Base-by-base conservation (phyloP, 2,888 invertebrate genomes). In the Polylopha cassiicola region DNA sequence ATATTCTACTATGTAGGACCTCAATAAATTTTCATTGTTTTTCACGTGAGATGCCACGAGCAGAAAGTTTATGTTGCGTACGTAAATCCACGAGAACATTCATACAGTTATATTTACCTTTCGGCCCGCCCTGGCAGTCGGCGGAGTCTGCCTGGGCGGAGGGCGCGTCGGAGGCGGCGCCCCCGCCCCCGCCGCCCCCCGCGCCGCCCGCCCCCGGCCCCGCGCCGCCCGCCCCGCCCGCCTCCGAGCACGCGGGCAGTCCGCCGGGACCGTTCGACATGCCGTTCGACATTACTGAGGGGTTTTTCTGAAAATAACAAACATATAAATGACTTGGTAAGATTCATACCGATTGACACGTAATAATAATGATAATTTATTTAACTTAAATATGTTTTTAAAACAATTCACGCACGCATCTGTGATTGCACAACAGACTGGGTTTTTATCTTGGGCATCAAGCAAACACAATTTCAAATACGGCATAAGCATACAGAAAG, bases 211-310 rank as follows among this genome's bases (percentile, higher is more conserved):
- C n/a, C n/a, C n/a, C n/a, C n/a, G n/a, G 16, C n/a, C 11, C n/a
- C 15, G 64, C 57, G 43, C 53, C 53, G 6, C 56, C 39, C 23
- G 53, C 28, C 8, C 65, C 61, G 7, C 55, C 58, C 3, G 76
- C 66, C 39, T 85, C 84, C 1, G 84, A 75, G 51, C 84, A 84
- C 11, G 84, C 70, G 34, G 78, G 70, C 65, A 77, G 53, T 28
- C 65, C 65, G 5, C 71, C 66, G 11, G 75, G 73, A 1, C 84
- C 84, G 54, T 82, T 84, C 2, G 77, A 54, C 82, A 85, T 81
- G 47, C 85, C 85, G 47, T 85, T 85, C 6, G 82, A 71, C 82
- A 82, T 84, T 71, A 85, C 77, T 60, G 81, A 80, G 78, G 84
- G 61, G 81, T 77, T 84, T 85, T 85, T 85, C 85, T 85, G 57